Conservation (phyloP, 1,140 invertebrate genomes). For the Ceratina calcarata region DNA sequence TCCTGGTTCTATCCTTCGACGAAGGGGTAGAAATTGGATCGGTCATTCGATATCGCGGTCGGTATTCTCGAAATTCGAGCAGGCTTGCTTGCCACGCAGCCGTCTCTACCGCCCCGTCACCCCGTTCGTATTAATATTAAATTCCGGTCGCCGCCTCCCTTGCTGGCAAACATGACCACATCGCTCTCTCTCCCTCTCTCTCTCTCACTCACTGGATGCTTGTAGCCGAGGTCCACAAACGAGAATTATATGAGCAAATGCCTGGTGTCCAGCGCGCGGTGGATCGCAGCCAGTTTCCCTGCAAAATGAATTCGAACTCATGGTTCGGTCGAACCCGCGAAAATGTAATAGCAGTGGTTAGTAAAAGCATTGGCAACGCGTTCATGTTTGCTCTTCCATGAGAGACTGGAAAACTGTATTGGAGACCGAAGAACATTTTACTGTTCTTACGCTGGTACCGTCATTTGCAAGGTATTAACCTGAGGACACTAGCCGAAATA, state of each 20-base stretch:
- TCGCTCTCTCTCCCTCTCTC: not conserved
- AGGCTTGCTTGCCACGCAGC: conserved; percentile 20
- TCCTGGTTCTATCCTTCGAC: not conserved
- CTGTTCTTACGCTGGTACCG: too few relatives aligned
- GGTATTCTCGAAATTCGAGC: conserved; percentile 63
- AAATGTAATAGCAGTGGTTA: too few relatives aligned
- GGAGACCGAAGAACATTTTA: too few relatives aligned
- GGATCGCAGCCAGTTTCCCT: conserved; percentile 1
- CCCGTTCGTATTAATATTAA: conserved; percentile 63
- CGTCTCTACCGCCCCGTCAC: not conserved
- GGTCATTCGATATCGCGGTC: conserved; percentile 58
- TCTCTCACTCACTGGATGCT: not conserved
- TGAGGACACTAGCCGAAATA: too few relatives aligned
- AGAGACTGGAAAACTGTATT: too few relatives aligned
- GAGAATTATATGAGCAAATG: conserved; percentile 36
- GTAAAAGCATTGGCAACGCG: too few relatives aligned
- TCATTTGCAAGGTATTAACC: too few relatives aligned
- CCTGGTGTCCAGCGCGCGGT: not conserved
- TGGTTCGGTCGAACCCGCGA: too few relatives aligned
- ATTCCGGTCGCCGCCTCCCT: conserved; percentile 44
- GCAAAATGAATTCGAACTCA: conserved; percentile 8
- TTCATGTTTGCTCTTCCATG: too few relatives aligned
- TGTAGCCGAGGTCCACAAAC: conserved; percentile 1
- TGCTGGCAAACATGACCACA: not conserved
- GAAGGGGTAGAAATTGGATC: conserved; percentile 51